Evolutionary conservation across 2,797 vertebrate species (phyloP), one percentile per base, ranked within the genome.

Genomic region (Chelidonichthys spinosus): DNA sequence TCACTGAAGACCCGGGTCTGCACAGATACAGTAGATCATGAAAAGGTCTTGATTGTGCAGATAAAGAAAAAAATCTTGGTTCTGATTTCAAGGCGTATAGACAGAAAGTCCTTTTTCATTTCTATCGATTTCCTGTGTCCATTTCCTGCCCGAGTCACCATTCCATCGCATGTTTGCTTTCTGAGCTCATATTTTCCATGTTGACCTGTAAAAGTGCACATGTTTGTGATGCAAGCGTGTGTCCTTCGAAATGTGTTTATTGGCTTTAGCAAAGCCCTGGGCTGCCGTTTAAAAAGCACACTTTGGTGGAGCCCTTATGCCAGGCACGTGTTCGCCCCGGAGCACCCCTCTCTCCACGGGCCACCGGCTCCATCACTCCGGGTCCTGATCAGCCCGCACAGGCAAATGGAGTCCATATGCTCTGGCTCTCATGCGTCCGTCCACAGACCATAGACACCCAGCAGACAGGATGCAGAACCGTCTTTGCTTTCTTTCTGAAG

Each of bases 171-270:
- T 92, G 55, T 85, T 87, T 92, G 52, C 69, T 50, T 50, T 55
- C 63, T 89, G 85, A 93, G 90, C 89, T 93, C 85, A 92, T 73
- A 84, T 92, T 92, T 93, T 94, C 92, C 92, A 62, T 72, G 54
- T 69, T 69, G 78, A 87, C 83, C 82, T 64, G 76, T 85, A 85
- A 81, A 85, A 79, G 69, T 81, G 36, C 85, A 81, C 69, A 78
- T 85, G 78, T 88, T 78, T 80, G 85, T 84, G 72, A 86, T 85
- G 65, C 79, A 63, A 80, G 74, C 10, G 61, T 11, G 63, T 82
- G 76, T 87, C 78, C 76, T 69, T 83, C 78, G 44, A 68, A 47
- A 84, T 77, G 78, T 90, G 90, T 93, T 91, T 89, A 86, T 59
- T 40, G 82, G 76, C n/a, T 56, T 82, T 84, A n/a, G 46, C 74